Base-by-base conservation (phyloP, 2,797 vertebrate species). In the Hyperoplus lanceolatus region DNA sequence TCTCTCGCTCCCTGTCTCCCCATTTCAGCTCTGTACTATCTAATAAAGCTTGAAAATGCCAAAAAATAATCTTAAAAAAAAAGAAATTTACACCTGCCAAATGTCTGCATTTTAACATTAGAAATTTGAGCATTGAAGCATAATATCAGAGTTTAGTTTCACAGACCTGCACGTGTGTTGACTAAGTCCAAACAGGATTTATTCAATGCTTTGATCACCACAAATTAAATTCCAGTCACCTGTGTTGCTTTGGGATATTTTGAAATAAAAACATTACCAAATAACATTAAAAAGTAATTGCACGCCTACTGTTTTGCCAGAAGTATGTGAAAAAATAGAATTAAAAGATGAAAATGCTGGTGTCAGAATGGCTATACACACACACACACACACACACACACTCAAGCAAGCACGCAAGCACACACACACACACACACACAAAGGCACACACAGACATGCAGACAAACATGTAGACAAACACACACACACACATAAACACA, bases 361-460 rank as follows among this genome's bases (percentile, higher is more conserved):
- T 58, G 77, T 77, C 80, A 74, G 72, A 77, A 42, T 15, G 46
- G 59, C 67, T 64, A 57, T 7, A 49, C 21, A 61, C 55, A 49
- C 60, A 55, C 48, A 55, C 29, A 50, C 46, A 46, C 18, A 62
- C 51, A 59, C 55, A 53, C 71, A 61, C 80, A 61, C 8, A 48
- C 48, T 60, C 73, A 61, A 42, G 62, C 43, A 59, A 48, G 39
- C 29, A 66, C 45, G 57, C 49, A 61, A 65, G 55, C 70, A 65
- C 10, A 46, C 51, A 60, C 55, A 67, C 6, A 41, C 16, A 69
- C 45, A 63, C 54, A 63, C 58, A 41, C 46, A 46, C 12, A 57
- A 41, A 13, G 66, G n/a, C 45, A 63, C 54, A 63, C 21, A 72
- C 73, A 72, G 41, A 66, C 73, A 61, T 42, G 21, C 21, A 21